Conservation (phyloP, 2,888 invertebrate genomes). For the Apoderus coryli region DNA sequence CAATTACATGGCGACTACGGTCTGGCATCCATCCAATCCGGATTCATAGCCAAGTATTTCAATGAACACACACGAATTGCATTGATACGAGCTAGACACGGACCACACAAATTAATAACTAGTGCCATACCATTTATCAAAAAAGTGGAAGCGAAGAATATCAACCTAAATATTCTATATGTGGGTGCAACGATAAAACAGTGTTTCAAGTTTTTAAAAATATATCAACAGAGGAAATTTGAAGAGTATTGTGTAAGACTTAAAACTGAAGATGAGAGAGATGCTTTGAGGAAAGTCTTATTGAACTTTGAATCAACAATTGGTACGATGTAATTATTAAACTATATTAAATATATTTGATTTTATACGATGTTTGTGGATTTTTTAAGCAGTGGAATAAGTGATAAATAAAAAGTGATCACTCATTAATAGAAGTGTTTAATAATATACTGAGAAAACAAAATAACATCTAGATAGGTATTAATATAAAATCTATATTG, state of each 20-base stretch:
- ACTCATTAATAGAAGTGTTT: too few relatives aligned
- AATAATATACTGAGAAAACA: too few relatives aligned
- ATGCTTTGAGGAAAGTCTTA: slow-evolving; percentile 35
- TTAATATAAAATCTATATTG: too few relatives aligned
- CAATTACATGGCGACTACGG: slow-evolving; percentile 66
- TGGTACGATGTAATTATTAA: too few relatives aligned
- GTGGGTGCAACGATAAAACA: slow-evolving; percentile 67
- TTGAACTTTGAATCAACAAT: slow-evolving; percentile 25
- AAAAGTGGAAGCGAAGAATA: slow-evolving; percentile 45
- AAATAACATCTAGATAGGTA: too few relatives aligned
- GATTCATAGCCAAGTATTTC: slow-evolving; percentile 65
- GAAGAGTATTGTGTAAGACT: slow-evolving; percentile 46
- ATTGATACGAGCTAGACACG: slow-evolving; percentile 56
- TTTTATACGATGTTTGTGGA: too few relatives aligned
- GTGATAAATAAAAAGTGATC: too few relatives aligned
- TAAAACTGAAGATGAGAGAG: slow-evolving; percentile 46
- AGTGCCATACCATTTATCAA: slow-evolving; percentile 55
- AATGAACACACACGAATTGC: slow-evolving; percentile 63
- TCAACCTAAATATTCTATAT: slow-evolving; percentile 51
- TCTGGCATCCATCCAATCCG: slow-evolving; percentile 50
- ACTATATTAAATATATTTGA: too few relatives aligned
- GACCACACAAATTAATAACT: slow-evolving; percentile 56
- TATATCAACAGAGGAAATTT: slow-evolving; percentile 49
- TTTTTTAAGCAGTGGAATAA: too few relatives aligned
- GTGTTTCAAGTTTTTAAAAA: slow-evolving; percentile 58